Conservation (phyloP, 92 coral and sea anemone species). For the Paramuricea clavata region DNA sequence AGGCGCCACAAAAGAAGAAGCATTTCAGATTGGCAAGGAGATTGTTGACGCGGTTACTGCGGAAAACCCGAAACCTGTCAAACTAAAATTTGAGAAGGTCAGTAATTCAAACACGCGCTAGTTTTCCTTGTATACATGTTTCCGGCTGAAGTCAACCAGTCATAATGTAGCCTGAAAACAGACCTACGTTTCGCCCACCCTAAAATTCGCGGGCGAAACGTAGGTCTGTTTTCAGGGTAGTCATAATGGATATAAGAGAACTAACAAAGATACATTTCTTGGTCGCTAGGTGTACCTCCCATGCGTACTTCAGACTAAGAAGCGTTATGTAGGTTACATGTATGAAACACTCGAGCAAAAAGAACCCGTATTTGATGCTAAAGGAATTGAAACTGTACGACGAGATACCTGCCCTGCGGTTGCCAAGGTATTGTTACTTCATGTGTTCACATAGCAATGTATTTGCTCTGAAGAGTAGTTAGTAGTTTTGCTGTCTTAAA, state of each 20-base stretch:
- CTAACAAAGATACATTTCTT: background rate
- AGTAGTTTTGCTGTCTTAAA: too few relatives aligned
- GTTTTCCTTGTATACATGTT: too few relatives aligned
- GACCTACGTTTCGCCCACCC: too few relatives aligned
- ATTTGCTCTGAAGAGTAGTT: background rate
- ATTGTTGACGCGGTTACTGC: conserved; percentile 87
- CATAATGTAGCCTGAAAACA: too few relatives aligned
- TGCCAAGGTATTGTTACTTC: conserved; percentile 75
- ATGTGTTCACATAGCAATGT: background rate
- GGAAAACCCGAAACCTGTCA: conserved; percentile 92
- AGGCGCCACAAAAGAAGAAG: conserved; percentile 92
- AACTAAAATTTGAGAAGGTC: conserved; percentile 96
- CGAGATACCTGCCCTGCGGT: conserved; percentile 97
- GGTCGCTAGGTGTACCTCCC: conserved; percentile 88
- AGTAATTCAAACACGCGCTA: background rate
- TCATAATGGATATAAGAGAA: background rate
- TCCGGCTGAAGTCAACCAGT: too few relatives aligned
- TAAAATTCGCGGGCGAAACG: too few relatives aligned
- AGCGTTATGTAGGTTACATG: conserved; percentile 98
- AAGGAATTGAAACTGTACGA: conserved; percentile 97
- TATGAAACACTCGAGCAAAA: conserved; percentile 90
- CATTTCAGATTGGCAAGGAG: conserved; percentile 88
- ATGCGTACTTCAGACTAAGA: conserved; percentile 94
- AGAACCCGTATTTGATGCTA: conserved; percentile 96
- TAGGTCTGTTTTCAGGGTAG: too few relatives aligned